A percentile compares a stretch with the other conserved stretches of the same genome.
These are phyloP conservation scores for Bedellia somnulentella DNA, from an alignment of 2,888 invertebrate species.

Conservation along the genomic window DNA sequence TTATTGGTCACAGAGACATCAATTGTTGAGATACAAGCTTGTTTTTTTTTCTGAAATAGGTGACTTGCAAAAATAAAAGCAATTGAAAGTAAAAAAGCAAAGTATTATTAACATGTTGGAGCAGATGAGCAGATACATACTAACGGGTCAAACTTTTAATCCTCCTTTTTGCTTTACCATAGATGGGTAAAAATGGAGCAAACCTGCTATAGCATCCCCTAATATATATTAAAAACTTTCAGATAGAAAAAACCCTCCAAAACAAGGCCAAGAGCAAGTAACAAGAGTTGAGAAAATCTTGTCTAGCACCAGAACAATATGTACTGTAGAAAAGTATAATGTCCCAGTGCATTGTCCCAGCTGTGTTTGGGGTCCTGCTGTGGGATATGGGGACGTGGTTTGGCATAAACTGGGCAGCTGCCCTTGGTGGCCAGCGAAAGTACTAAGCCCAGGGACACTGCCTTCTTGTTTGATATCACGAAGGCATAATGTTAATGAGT, in stretches of 20 bases:
- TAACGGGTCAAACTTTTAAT: no score
- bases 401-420: conserved; percentile 45
- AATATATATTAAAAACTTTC: no score
- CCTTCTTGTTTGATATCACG: conserved; percentile 33
- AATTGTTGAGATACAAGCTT: no score
- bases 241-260: conserved; percentile 43
- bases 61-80: no score
- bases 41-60: no score
- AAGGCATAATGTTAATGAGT: conserved; percentile 24
- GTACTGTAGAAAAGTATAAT: conserved; percentile 21
- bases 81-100: no score
- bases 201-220: no score
- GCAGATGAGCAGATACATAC: no score
- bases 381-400: conserved; percentile 49
- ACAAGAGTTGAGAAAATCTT: conserved; percentile 33
- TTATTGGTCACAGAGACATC: no score
- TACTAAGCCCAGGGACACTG: conserved; percentile 31
- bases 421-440: conserved; percentile 47
- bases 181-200: no score
- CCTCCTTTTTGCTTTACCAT: no score
- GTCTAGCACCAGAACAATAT: conserved; percentile 37
- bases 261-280: conserved; percentile 19
- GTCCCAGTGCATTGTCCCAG: conserved; percentile 35
- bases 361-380: conserved; percentile 46
- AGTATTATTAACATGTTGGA: no score